A percentile compares a stretch with the other conserved stretches of the same genome.
Conservation (phyloP, 2,888 invertebrate species). For the Spodoptera exigua region DNA sequence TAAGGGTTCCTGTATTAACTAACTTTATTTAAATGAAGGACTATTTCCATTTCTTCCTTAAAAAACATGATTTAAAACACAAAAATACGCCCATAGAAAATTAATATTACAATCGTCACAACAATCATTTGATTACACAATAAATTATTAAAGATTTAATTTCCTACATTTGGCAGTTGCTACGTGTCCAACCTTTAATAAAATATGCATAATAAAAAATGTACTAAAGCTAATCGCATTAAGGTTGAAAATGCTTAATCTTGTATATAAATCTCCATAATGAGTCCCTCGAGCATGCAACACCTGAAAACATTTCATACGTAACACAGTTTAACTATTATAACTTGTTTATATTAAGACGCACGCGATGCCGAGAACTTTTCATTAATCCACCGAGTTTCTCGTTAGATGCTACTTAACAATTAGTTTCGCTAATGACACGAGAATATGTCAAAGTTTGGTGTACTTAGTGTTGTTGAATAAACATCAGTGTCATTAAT, state of each 20-base stretch:
- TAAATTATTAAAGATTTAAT: slow-evolving; percentile 35
- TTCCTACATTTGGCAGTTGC: slow-evolving; percentile 27
- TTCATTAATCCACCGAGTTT: slow-evolving; percentile 7
- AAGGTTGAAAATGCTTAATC: slow-evolving; percentile 55
- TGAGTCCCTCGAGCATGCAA: slow-evolving; percentile 60
- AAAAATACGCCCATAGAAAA: slow-evolving; percentile 21
- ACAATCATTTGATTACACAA: slow-evolving; percentile 34
- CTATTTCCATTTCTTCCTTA: no score
- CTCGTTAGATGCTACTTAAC: neutral
- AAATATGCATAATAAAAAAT: slow-evolving; percentile 45
- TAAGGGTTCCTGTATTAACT: no score
- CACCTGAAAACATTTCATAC: slow-evolving; percentile 55
- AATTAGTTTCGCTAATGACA: no score
- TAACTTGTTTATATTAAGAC: slow-evolving; percentile 48
- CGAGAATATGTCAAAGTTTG: no score
- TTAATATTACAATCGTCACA: slow-evolving; percentile 19
- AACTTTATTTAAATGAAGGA: no score
- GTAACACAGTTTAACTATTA: slow-evolving; percentile 52
- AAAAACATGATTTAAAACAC: no score
- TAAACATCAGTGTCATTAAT: no score
- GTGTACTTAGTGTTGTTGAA: no score
- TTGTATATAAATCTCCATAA: slow-evolving; percentile 62
- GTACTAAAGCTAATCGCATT: slow-evolving; percentile 53
- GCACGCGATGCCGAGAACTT: slow-evolving; percentile 48
- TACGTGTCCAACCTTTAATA: slow-evolving; percentile 15